These are phyloP conservation scores for Nibea albiflora DNA, from an alignment of 2,113 vertebrate species.

Conservation along the genomic window DNA sequence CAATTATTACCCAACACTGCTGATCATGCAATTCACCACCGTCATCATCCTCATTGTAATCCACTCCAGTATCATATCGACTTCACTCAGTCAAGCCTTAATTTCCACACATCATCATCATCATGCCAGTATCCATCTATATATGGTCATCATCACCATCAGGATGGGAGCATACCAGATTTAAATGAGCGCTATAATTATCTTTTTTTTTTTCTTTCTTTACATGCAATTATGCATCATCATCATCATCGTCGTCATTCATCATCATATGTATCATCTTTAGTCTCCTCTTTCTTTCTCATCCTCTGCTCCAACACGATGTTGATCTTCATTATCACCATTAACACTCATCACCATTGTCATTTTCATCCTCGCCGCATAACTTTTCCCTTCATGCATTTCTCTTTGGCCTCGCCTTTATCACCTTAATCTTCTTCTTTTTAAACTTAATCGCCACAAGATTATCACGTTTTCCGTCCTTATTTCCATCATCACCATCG, in stretches of 20 bases:
- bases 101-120: no score
- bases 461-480: not conserved
- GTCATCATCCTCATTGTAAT: not conserved
- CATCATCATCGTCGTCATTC: not conserved
- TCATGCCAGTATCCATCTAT: no score
- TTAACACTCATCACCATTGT: no score
- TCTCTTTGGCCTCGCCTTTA: not conserved
- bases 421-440: not conserved
- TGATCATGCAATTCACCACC: not conserved
- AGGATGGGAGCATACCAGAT: not conserved
- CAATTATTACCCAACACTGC: no score
- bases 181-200: not conserved
- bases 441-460: not conserved
- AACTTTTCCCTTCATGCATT: not conserved
- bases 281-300: not conserved
- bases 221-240: not conserved
- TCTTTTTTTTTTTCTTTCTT: not conserved
- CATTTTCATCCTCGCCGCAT: not conserved
- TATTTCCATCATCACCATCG: not conserved
- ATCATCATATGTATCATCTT: not conserved
- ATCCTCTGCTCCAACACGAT: not conserved
- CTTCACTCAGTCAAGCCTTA: no score
- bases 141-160: not conserved
- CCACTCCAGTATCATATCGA: no score
- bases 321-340: not conserved